Conservation (phyloP, 2,113 vertebrate genomes). For the Larimichthys polyactis region DNA sequence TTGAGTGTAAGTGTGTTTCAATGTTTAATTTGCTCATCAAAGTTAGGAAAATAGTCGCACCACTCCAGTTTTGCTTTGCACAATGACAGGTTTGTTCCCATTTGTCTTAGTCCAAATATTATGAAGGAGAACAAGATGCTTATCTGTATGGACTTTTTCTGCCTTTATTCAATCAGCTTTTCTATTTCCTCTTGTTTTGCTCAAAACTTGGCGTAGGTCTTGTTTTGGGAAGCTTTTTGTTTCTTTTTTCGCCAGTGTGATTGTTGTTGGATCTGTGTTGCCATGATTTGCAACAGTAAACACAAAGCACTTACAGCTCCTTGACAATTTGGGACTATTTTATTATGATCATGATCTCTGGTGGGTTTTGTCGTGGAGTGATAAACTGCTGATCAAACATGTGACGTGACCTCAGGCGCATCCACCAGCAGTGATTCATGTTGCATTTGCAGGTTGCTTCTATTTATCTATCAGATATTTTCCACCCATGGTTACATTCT, state of each 20-base stretch:
- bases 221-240: conserved; percentile 31
- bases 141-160: conserved; percentile 47
- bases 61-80: conserved; percentile 18
- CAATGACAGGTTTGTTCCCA: conserved; percentile 53
- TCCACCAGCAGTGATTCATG: not conserved
- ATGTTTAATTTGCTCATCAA: conserved; percentile 45
- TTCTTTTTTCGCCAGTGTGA: conserved; percentile 33
- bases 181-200: conserved; percentile 55
- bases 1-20: not conserved
- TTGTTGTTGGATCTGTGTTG: conserved; percentile 34
- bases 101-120: conserved; percentile 55
- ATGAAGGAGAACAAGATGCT: conserved; percentile 55
- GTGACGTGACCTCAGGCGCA: conserved; percentile 21
- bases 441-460: conserved; percentile 5
- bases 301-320: conserved; percentile 18
- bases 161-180: conserved; percentile 59
- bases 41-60: not conserved
- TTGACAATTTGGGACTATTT: not conserved
- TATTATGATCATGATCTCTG: not conserved
- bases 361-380: not conserved
- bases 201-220: conserved; percentile 40
- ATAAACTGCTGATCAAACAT: conserved; percentile 27
- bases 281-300: conserved; percentile 28
- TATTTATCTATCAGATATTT: conserved; percentile 10
- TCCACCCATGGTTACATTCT: not conserved